Conservation (phyloP, 2,888 invertebrate species). For the Patella depressa region DNA sequence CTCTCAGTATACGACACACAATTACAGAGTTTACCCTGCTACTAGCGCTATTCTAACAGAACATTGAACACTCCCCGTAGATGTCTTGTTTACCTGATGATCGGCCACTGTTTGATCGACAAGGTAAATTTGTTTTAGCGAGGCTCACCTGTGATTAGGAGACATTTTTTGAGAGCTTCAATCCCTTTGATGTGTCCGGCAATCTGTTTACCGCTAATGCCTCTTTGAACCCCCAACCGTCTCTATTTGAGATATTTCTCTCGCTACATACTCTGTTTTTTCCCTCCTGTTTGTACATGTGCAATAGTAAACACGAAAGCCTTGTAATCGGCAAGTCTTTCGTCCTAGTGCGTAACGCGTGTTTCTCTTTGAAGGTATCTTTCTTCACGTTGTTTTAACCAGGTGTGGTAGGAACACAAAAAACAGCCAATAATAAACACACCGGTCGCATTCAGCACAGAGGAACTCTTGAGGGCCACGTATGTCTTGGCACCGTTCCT, state of each 20-base stretch:
- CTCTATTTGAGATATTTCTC: slow-evolving; percentile 36
- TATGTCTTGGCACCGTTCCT: not conserved
- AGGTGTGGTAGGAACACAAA: slow-evolving; percentile 1
- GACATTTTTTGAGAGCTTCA: slow-evolving; percentile 40
- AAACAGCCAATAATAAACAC: no score
- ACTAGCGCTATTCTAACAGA: not conserved
- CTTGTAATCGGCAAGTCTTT: slow-evolving; percentile 13
- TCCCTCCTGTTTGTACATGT: slow-evolving; percentile 25
- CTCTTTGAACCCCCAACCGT: slow-evolving; percentile 42
- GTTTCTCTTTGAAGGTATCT: slow-evolving; percentile 25
- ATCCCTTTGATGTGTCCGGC: slow-evolving; percentile 39
- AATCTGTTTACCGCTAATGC: slow-evolving; percentile 37
- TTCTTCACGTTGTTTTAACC: slow-evolving; percentile 8
- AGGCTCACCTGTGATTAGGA: slow-evolving; percentile 48
- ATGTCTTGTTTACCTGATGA: slow-evolving; percentile 32
- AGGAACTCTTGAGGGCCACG: not conserved
- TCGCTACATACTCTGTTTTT: slow-evolving; percentile 32
- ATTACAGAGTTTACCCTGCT: not conserved
- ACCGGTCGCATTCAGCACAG: not conserved
- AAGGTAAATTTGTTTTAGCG: slow-evolving; percentile 46
- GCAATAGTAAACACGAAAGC: slow-evolving; percentile 25
- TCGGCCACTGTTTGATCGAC: slow-evolving; percentile 40
- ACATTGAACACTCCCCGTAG: slow-evolving; percentile 11
- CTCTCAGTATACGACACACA: slow-evolving; percentile 13
- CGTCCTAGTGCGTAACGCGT: slow-evolving; percentile 23